These are phyloP conservation scores for Antheraea mylitta DNA, from an alignment of 1,140 invertebrate species.

Conservation along the genomic window DNA sequence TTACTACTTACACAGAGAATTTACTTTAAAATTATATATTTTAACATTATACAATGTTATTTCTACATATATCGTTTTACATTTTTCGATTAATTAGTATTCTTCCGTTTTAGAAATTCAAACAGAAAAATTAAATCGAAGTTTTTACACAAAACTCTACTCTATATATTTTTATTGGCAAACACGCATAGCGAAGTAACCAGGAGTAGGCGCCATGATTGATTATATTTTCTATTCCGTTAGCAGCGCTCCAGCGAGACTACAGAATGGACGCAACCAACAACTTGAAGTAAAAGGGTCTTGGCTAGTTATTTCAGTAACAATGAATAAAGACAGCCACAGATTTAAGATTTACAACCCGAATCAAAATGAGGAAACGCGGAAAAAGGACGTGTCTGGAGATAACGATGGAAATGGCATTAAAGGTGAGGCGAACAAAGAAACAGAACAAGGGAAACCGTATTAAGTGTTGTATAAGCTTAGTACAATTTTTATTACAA, in stretches of 20 bases:
- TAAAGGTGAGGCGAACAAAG: constrained; percentile 34
- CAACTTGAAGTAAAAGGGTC: neutral
- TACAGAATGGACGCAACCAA: constrained; percentile 19
- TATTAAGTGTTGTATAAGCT: neutral
- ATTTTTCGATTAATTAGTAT: too few relatives aligned
- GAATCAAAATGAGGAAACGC: constrained; percentile 35
- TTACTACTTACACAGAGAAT: too few relatives aligned
- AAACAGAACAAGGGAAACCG: neutral
- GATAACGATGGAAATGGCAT: constrained; percentile 36
- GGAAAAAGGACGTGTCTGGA: constrained; percentile 38
- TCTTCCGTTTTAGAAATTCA: too few relatives aligned
- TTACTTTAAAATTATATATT: too few relatives aligned
- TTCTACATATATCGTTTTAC: too few relatives aligned
- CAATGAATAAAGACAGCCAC: constrained; percentile 38
- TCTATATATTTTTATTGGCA: constrained; percentile 47
- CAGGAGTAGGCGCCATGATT: constrained; percentile 63
- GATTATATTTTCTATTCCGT: constrained; percentile 69
- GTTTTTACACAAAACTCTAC: constrained; percentile 21
- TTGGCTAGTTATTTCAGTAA: constrained; percentile 13
- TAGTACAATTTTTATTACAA: neutral
- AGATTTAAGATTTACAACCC: constrained; percentile 43
- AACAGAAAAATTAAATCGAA: neutral
- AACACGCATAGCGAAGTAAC: constrained; percentile 66
- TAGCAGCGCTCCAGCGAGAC: constrained; percentile 45
- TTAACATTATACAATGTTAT: too few relatives aligned